Base-by-base conservation (phyloP, 2,113 vertebrate genomes). In the Heliornis fulica region DNA sequence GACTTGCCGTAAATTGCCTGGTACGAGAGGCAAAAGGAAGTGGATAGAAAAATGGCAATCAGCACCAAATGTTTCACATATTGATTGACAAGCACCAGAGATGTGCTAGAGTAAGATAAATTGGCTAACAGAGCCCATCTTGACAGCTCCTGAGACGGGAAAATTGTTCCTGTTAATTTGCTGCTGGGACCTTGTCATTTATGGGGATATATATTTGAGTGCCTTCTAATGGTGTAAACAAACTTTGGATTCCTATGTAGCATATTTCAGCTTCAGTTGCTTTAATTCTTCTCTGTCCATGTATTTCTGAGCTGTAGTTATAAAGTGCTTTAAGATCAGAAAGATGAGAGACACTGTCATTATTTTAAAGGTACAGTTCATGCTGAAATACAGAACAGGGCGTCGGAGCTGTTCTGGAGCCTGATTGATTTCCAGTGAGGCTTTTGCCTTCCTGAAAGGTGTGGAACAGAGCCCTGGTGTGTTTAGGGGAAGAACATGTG, bases 111-210 rank as follows among this genome's bases (percentile, higher is more conserved):
- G 98, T 98, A 98, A 98, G 98, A 98, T 98, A 98, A 98, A 98
- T 98, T 98, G 98, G 98, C 98, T 98, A 98, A 97, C 97, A 96
- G 98, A 98, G 97, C 97, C 98, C 98, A 97, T 98, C 98, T 98
- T 98, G 98, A 98, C 98, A 98, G 98, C 97, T 98, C 96, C 96
- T 97, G 97, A 98, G 98, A 98, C 98, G 97, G 97, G 97, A 98
- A 98, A 98, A 98, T 98, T 98, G 98, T 98, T 98, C 98, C 97
- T 98, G 98, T 98, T 98, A 98, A 98, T 98, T 98, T 98, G 97
- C 97, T 95, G 94, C 96, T 89, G 97, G 97, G 98, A 98, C 98
- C 97, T 98, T 98, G 98, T 98, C 98, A 98, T 98, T 98, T 98
- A 98, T 88, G 72, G 94, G 96, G 93, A 97, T 82, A 89, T 87